These are phyloP conservation scores for Cheilinus undulatus DNA, from an alignment of 2,113 vertebrate genomes.

Conservation along the genomic window DNA sequence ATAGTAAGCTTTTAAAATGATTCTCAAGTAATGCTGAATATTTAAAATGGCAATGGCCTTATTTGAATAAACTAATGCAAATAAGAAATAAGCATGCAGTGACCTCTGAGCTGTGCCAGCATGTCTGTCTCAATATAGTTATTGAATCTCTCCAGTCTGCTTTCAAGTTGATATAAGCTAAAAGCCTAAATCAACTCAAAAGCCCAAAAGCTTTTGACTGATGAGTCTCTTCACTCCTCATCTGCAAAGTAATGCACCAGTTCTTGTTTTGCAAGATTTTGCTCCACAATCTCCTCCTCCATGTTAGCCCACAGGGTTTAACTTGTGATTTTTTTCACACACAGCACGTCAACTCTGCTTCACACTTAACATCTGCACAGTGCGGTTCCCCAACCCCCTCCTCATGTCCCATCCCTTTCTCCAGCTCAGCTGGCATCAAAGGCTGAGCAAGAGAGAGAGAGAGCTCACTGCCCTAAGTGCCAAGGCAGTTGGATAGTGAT, in stretches of 20 bases:
- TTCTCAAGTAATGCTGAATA: not conserved
- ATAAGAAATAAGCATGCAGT: not conserved
- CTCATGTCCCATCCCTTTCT: conserved; percentile 58
- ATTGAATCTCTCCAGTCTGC: conserved; percentile 22
- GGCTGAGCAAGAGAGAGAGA: conserved; percentile 24
- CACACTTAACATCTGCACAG: conserved; percentile 71
- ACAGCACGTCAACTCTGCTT: conserved; percentile 55
- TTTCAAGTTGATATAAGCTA: conserved; percentile 46
- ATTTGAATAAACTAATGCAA: not conserved
- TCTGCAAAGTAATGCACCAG: conserved; percentile 49
- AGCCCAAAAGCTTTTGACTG: conserved; percentile 54
- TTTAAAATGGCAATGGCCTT: conserved; percentile 4
- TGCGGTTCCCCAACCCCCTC: not conserved
- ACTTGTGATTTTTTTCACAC: conserved; percentile 47
- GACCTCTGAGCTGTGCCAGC: conserved; percentile 17
- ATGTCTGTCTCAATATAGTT: conserved; percentile 22
- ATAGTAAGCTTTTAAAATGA: not conserved
- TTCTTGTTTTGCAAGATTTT: conserved; percentile 37
- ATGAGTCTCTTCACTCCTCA: conserved; percentile 52
- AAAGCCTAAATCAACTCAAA: conserved; percentile 54
- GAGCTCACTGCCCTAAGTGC: conserved; percentile 58
- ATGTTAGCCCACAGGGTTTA: conserved; percentile 33
- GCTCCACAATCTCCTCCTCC: conserved; percentile 26
- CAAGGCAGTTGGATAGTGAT: conserved; percentile 74
- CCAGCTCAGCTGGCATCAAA: conserved; percentile 76